Evolutionary conservation across 2,888 invertebrate species (phyloP).

Genomic region (Lithophane ornitopus): DNA sequence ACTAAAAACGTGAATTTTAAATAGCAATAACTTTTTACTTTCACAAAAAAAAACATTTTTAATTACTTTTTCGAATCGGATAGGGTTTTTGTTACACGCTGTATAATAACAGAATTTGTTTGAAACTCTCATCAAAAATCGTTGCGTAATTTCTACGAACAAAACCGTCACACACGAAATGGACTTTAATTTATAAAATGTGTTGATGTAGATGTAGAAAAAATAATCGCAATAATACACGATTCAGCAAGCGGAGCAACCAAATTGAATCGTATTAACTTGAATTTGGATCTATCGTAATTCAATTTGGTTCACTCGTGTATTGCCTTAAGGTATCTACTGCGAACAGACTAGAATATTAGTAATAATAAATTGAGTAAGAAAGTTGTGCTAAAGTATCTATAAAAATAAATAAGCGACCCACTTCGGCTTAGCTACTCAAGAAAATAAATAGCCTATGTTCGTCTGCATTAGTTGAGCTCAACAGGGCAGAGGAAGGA

Average conservation of each 20-base stretch:
- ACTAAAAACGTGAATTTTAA: too few species aligned
- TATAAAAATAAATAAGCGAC: constrained; percentile 2
- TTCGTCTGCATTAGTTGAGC: constrained; percentile 29
- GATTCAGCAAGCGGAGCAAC: too few species aligned
- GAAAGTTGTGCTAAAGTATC: neutral
- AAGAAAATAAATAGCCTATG: constrained; percentile 32
- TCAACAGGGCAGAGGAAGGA: constrained; percentile 16
- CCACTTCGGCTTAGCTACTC: neutral
- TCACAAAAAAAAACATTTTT: too few species aligned
- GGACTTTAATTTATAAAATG: neutral
- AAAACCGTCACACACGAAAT: neutral
- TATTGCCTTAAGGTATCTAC: neutral
- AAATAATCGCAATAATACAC: too few species aligned
- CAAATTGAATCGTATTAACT: neutral
- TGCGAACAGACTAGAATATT: neutral
- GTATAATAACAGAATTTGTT: too few species aligned
- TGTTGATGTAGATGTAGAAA: neutral
- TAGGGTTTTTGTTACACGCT: too few species aligned
- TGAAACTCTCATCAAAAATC: neutral
- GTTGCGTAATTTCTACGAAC: neutral
- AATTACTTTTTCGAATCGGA: too few species aligned
- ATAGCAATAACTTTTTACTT: too few species aligned
- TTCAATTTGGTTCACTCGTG: neutral
- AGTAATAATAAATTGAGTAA: neutral
- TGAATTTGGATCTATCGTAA: neutral